phyloP scores from a whole-genome alignment of 2,888 invertebrate species.

The Tipula lateralis region DNA sequence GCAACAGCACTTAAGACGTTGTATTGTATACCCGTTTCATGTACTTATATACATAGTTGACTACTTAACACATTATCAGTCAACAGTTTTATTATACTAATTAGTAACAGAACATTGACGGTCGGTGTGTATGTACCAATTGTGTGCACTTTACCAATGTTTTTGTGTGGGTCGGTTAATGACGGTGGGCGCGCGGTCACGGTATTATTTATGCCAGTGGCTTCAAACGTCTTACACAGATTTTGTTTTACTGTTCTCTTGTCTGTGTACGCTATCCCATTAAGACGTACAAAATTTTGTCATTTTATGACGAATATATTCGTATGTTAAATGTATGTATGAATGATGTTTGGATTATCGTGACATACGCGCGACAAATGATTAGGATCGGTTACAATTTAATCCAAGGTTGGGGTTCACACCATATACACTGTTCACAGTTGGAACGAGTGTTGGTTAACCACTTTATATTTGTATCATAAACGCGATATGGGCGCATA shows the following conservation, averaged over 20 bases:
- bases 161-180: neutral
- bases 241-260: neutral
- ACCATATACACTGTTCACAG: neutral
- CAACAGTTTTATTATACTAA: neutral
- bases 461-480: neutral
- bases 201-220: neutral
- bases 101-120: constrained; percentile 11
- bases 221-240: neutral
- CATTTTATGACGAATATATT: neutral
- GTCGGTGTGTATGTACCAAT: neutral
- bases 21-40: too few species aligned
- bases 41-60: neutral
- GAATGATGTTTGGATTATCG: too few species aligned
- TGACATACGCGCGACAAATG: neutral
- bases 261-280: neutral
- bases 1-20: neutral
- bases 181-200: neutral
- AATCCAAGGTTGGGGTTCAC: neutral
- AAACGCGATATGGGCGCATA: neutral
- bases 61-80: neutral
- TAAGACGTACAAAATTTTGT: neutral
- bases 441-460: too few species aligned
- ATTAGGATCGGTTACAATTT: neutral
- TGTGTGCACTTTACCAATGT: neutral
- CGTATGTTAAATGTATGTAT: neutral